Base-by-base conservation (phyloP, 2,113 vertebrate species). In the Phodopus roborovskii region DNA sequence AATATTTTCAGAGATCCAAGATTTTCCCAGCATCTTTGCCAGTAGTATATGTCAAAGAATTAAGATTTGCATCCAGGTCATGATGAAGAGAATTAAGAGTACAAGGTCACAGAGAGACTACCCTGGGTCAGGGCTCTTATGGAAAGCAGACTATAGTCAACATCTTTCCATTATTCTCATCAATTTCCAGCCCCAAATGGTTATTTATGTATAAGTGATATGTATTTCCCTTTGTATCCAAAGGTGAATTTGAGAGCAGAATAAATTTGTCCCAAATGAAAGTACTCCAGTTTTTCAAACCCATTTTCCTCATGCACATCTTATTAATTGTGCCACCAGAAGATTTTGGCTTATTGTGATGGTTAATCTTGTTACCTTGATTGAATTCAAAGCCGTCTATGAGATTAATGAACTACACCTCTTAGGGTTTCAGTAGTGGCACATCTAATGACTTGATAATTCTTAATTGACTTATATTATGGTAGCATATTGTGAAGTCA, bases 161-260 rank as follows among this genome's bases (percentile, higher is more conserved):
- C 8, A 9, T 96, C 53, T 74, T 74, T 26, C 10, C 10, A 3
- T 58, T 3, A 42, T 64, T 86, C 26, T 71, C 50, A 7, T 36
- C 87, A 17, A 30, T 0, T 81, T 24, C 10, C 12, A 71, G 16
- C 45, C 8, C 28, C 62, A 66, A 0, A 73, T n/a, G 58, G 39
- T 62, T 84, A 45, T 64, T 4, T 45, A 62, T 64, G 7, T 5
- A 64, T 45, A 45, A 3, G 5, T 75, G 11, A 17, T 48, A 73
- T 33, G 5, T 6, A 68, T 91, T 94, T 94, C 8, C 39, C 19
- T 8, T 94, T 39, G 0, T 42, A 48, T 60, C 48, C 30, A 78
- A 92, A 95, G 53, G 26, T 79, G 64, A 92, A 68, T 15, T 28
- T 92, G n/a, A 93, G 90, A 95, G 13, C 6, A 89, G 39, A 79